Evolutionary conservation across 2,113 vertebrate genomes (phyloP), one percentile per base, ranked within the genome.

Genomic region (Uria aalge): DNA sequence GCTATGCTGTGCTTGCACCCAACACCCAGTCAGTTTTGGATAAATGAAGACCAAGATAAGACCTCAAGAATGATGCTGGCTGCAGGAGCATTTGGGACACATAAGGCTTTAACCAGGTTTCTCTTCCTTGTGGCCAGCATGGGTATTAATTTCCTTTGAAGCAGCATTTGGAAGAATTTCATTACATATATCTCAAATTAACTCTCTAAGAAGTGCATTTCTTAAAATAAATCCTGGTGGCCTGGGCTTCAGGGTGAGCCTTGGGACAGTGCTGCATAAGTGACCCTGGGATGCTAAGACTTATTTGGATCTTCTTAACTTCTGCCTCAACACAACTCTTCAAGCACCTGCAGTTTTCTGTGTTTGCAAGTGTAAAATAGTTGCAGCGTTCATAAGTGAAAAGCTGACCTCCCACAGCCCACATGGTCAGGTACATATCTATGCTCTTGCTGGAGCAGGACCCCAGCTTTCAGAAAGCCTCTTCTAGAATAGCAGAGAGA

Each of bases 351-450:
- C 32, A 17, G 5, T 74, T 59, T 92, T 59, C 56, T 43, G 43
- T 8, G 19, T 56, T 79, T 69, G 75, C 11, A 27, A 1, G 2
- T 41, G 19, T 59, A 72, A 88, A 90, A 52, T 19, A 2, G 8
- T 52, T 64, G 27, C 15, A 53, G 3, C 15, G 5, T 40, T 90
- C 15, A 7, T 52, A 60, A 0, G 0, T 23, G 27, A 64, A 85
- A 85, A 78, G 8, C 12, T 43, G 40, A 56, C 16, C 7, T 92
- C 30, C 12, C 8, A 36, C 10, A 59, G 29, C 12, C 8, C 0
- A 0, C 14, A 11, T 10, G 8, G 11, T 11, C 32, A 30, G 14
- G 8, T 8, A 24, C 9, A 2, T 19, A 12, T 32, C 24, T 30
- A 4, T 34, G 18, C 17, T 24, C 15, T 50, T 56, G 38, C 13